These are phyloP conservation scores for Protobothrops flavoviridis DNA, from an alignment of 2,113 vertebrate genomes.

Conservation along the genomic window DNA sequence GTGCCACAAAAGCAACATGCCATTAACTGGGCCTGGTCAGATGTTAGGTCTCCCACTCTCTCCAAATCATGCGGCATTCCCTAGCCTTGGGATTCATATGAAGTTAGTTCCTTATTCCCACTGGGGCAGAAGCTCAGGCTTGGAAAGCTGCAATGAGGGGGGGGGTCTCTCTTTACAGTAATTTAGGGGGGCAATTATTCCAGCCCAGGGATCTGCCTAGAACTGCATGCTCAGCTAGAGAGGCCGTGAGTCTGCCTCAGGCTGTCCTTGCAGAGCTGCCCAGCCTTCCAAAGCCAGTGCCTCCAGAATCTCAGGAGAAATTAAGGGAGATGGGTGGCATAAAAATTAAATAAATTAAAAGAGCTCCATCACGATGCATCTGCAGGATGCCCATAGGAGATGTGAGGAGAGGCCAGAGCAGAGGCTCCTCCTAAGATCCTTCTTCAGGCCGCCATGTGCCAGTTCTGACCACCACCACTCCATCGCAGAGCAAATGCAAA, in stretches of 20 bases:
- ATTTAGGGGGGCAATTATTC: background rate
- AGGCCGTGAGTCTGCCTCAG: background rate
- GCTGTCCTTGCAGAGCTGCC: background rate
- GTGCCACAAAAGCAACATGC: background rate
- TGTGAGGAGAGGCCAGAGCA: background rate
- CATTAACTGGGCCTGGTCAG: background rate
- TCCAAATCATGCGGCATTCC: background rate
- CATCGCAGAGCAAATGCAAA: background rate
- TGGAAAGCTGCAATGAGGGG: background rate
- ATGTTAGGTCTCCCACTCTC: background rate
- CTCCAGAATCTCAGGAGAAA: background rate
- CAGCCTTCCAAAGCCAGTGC: background rate
- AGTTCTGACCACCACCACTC: background rate
- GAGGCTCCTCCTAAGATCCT: background rate
- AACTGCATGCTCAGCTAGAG: background rate
- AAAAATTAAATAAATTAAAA: background rate
- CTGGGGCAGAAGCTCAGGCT: background rate
- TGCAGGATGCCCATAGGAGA: background rate
- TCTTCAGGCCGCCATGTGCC: constrained; percentile 8
- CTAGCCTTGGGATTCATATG: background rate
- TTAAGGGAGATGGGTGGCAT: background rate
- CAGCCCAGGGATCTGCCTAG: background rate
- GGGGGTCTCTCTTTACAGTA: background rate
- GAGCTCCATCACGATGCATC: background rate
- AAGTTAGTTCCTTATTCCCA: background rate